A percentile compares a stretch with the other conserved stretches of the same genome.
phyloP scores from a whole-genome alignment of 2,888 invertebrate species.

The Cephus pygmeus region DNA sequence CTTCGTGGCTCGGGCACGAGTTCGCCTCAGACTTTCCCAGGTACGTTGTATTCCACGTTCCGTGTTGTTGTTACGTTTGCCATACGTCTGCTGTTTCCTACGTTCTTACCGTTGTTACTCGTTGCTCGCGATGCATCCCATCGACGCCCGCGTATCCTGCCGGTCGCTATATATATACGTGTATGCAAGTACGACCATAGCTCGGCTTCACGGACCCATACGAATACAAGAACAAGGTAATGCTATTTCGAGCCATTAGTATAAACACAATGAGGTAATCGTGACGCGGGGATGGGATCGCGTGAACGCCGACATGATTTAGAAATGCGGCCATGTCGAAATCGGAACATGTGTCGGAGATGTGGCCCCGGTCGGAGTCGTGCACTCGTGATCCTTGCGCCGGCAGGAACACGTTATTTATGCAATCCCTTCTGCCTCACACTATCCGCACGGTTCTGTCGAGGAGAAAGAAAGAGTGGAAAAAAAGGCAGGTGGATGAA shows the following conservation, averaged over 20 bases:
- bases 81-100: not conserved
- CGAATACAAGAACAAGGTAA: constrained; percentile 35
- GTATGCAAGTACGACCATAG: constrained; percentile 5
- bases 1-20: constrained; percentile 31
- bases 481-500: not conserved
- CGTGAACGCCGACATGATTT: constrained; percentile 21
- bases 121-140: not conserved
- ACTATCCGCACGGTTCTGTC: not conserved
- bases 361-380: not conserved
- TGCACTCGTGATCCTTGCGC: constrained; percentile 5
- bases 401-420: constrained; percentile 6
- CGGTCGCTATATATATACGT: not conserved
- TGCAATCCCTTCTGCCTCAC: not conserved
- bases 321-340: constrained; percentile 24
- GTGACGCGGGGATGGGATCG: constrained; percentile 14
- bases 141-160: not conserved
- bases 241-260: constrained; percentile 48
- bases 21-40: constrained; percentile 53
- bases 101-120: not conserved
- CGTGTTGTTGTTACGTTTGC: not conserved
- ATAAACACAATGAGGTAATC: constrained; percentile 52
- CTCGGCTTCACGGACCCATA: constrained; percentile 26
- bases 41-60: constrained; percentile 16
- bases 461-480: not conserved
- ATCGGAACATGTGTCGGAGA: constrained; percentile 11